phyloP scores from a whole-genome alignment of 2,113 vertebrate genomes.

The Hemiprocne comata region DNA sequence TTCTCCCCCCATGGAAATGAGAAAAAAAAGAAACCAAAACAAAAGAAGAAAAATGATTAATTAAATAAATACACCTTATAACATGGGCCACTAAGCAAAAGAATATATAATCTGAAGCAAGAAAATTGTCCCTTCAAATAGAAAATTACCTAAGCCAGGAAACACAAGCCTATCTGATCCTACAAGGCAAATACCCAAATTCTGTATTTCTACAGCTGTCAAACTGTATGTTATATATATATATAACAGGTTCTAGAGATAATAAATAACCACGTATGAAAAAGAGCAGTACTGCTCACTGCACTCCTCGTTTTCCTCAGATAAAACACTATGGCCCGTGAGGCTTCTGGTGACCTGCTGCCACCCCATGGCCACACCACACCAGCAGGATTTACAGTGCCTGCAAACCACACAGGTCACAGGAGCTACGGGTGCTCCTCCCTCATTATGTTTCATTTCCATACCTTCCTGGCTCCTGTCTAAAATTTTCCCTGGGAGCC shows the following conservation, averaged over 20 bases:
- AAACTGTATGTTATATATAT: not conserved
- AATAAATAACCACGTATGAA: not conserved
- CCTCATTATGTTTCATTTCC: not conserved
- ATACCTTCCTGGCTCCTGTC: not conserved
- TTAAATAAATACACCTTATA: not conserved
- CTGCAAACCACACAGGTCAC: not conserved
- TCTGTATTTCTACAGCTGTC: accelerated
- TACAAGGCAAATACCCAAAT: not conserved
- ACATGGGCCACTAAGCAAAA: not conserved
- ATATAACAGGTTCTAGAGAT: not conserved
- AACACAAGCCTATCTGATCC: not conserved
- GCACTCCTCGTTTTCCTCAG: not conserved
- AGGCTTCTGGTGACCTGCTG: not conserved
- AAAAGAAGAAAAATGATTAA: not conserved
- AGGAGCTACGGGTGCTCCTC: not conserved
- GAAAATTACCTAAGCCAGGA: not conserved
- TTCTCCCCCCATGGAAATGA: not conserved
- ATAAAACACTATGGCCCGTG: accelerated
- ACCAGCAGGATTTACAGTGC: accelerated
- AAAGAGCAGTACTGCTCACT: not conserved
- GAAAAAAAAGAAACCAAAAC: not conserved
- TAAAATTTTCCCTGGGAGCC: not conserved
- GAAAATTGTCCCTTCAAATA: not conserved
- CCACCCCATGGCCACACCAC: accelerated
- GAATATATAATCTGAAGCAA: not conserved